Conservation (phyloP, 2,888 invertebrate species). For the Caenorhabditis sp. region DNA sequence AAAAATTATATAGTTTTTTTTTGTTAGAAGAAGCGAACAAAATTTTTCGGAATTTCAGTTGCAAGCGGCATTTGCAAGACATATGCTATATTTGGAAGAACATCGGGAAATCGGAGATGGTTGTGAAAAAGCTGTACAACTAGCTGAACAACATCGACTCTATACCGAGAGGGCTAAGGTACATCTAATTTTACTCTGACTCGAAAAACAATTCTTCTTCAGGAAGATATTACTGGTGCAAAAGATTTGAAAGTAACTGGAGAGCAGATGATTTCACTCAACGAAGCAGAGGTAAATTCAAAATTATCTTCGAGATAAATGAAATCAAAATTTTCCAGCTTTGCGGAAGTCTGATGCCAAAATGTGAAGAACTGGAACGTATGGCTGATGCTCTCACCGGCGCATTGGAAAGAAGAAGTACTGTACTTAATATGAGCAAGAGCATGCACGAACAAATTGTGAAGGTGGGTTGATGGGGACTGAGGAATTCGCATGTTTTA, state of each 20-base stretch:
- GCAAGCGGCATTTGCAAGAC: slow-evolving; percentile 72
- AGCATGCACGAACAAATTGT: slow-evolving; percentile 85
- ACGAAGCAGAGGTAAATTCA: slow-evolving; percentile 48
- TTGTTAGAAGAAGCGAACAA: too few relatives aligned
- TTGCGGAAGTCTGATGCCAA: slow-evolving; percentile 87
- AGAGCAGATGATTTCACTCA: slow-evolving; percentile 77
- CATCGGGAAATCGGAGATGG: slow-evolving; percentile 72
- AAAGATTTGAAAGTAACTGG: slow-evolving; percentile 82
- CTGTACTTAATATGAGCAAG: slow-evolving; percentile 83
- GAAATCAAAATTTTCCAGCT: slow-evolving; percentile 35
- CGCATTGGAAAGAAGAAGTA: slow-evolving; percentile 77
- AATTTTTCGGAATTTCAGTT: slow-evolving; percentile 67
- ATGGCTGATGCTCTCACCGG: slow-evolving; percentile 85
- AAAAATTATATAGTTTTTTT: neutral
- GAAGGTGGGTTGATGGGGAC: slow-evolving; percentile 14
- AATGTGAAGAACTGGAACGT: slow-evolving; percentile 89
- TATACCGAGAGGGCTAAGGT: slow-evolving; percentile 72
- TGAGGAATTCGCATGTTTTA: neutral
- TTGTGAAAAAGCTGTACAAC: slow-evolving; percentile 70
- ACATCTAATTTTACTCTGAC: too few relatives aligned
- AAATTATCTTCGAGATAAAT: too few relatives aligned
- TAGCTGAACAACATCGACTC: slow-evolving; percentile 72
- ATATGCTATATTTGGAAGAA: slow-evolving; percentile 72
- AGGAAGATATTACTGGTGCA: slow-evolving; percentile 83
- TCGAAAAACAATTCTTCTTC: slow-evolving; percentile 48